phyloP scores from a whole-genome alignment of 92 coral and sea anemone species.

The Porites lobata region DNA sequence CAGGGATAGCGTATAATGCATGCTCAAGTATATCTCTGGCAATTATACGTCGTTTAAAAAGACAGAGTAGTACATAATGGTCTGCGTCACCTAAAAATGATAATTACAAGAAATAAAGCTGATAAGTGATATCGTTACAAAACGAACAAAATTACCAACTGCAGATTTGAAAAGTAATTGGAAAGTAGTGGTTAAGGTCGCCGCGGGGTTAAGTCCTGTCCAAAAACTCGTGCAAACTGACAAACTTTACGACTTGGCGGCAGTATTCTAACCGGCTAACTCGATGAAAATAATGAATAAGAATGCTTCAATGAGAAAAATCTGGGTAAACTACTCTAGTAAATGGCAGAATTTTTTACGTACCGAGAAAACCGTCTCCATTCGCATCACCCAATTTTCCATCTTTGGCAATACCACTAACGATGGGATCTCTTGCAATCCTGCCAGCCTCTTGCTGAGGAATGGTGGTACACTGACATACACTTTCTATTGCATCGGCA shows the following conservation, averaged over 20 bases:
- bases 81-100: background rate
- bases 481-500: background rate
- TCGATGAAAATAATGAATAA: too few relatives aligned
- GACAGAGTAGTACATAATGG: background rate
- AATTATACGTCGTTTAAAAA: conserved; percentile 34
- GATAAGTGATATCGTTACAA: too few relatives aligned
- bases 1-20: background rate
- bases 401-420: background rate
- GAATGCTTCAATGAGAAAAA: too few relatives aligned
- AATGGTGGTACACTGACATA: background rate
- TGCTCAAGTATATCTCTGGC: conserved; percentile 3
- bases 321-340: too few relatives aligned
- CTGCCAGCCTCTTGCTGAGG: background rate
- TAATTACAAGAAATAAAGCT: too few relatives aligned
- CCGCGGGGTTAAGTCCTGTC: too few relatives aligned
- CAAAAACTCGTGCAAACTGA: too few relatives aligned
- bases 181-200: too few relatives aligned
- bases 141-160: too few relatives aligned
- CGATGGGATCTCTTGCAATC: background rate
- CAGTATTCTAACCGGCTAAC: too few relatives aligned
- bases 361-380: background rate
- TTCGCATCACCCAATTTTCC: background rate
- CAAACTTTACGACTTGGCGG: too few relatives aligned
- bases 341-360: background rate
- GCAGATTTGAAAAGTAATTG: too few relatives aligned